phyloP scores from a whole-genome alignment of 2,113 vertebrate species.

The Trogon surrucura region DNA sequence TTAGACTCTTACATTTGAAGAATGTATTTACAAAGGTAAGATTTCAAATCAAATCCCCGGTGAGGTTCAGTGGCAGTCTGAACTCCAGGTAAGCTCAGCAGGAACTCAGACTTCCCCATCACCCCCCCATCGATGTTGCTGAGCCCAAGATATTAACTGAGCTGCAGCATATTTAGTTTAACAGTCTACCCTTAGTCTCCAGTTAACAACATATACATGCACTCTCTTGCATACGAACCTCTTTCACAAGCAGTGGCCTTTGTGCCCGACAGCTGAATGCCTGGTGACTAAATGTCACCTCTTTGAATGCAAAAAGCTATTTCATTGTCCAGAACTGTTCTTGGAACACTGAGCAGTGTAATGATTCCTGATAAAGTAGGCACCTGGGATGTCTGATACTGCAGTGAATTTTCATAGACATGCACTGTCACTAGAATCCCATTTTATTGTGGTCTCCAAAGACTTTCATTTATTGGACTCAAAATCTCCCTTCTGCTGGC shows the following conservation, averaged over 20 bases:
- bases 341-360: conserved; percentile 37
- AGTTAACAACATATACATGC: neutral
- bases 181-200: neutral
- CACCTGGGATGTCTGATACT: conserved; percentile 5
- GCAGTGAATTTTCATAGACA: conserved; percentile 29
- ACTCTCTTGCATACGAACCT: neutral
- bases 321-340: conserved; percentile 29
- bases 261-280: neutral
- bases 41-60: neutral
- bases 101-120: neutral
- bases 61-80: neutral
- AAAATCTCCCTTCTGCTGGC: neutral
- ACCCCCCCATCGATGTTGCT: neutral
- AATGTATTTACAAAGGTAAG: neutral
- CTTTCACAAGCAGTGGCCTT: neutral
- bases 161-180: neutral
- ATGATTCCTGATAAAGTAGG: conserved; percentile 23
- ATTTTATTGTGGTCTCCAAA: neutral
- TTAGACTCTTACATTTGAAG: neutral
- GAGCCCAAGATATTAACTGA: neutral
- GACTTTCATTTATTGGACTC: neutral
- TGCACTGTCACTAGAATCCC: neutral
- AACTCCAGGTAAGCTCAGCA: neutral
- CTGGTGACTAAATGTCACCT: conserved; percentile 1
- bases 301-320: neutral